Conservation (phyloP, 2,797 vertebrate genomes). For the Dromococcyx pavoninus region DNA sequence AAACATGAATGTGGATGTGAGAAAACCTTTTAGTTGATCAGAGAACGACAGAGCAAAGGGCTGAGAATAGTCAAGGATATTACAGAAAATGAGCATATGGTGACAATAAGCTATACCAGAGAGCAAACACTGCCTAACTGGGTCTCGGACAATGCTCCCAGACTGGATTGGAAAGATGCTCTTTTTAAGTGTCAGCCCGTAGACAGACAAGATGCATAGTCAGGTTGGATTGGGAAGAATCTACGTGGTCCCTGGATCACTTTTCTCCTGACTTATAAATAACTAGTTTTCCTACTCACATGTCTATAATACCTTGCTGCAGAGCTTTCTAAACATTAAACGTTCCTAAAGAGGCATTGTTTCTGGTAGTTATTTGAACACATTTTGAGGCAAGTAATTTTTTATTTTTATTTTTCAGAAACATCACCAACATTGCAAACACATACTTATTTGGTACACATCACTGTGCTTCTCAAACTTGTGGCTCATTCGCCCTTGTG, state of each 20-base stretch:
- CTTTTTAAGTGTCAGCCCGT: background rate
- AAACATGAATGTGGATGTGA: background rate
- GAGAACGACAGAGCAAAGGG: background rate
- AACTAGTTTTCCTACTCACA: background rate
- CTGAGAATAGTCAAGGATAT: background rate
- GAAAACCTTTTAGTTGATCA: background rate
- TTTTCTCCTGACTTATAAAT: background rate
- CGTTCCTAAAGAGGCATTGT: background rate
- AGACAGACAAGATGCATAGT: background rate
- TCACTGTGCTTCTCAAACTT: background rate
- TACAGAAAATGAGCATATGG: constrained; percentile 6
- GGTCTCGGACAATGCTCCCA: background rate
- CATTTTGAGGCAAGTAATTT: background rate
- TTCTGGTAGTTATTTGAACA: background rate
- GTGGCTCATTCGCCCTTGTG: background rate
- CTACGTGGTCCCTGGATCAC: background rate
- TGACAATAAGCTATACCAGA: background rate
- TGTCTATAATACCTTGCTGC: background rate
- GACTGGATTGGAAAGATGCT: background rate
- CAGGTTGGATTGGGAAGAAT: background rate
- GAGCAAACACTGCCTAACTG: background rate
- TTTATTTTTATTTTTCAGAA: background rate
- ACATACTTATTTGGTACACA: background rate
- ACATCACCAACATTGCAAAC: background rate
- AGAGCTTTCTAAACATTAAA: background rate